Conservation (phyloP, 2,113 vertebrate species). For the Plotosus lineatus region DNA sequence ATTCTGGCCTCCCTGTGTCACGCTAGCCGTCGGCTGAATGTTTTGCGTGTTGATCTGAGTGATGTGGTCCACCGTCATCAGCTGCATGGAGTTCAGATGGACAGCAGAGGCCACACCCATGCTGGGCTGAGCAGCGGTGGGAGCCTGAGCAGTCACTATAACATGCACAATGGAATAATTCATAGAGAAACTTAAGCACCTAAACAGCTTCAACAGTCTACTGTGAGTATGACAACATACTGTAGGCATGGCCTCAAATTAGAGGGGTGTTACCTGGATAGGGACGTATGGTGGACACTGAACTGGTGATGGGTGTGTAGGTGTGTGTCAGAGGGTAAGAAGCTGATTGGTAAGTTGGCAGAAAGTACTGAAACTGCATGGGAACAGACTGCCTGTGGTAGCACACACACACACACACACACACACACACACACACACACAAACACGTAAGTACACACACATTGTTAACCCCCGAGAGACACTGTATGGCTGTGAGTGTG, state of each 20-base stretch:
- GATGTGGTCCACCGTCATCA: conserved; percentile 96
- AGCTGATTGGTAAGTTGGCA: conserved; percentile 88
- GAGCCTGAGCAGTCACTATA: conserved; percentile 90
- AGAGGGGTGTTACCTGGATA: conserved; percentile 82
- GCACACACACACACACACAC: conserved; percentile 11
- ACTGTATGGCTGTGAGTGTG: not conserved
- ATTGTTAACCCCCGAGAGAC: not conserved
- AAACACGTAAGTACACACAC: not conserved
- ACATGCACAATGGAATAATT: conserved; percentile 22
- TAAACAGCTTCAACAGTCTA: not conserved
- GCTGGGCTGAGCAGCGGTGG: conserved; percentile 85
- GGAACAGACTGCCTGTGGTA: conserved; percentile 83
- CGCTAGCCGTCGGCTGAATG: conserved; percentile 83
- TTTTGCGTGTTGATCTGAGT: conserved; percentile 89
- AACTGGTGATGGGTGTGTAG: conserved; percentile 95
- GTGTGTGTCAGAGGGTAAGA: conserved; percentile 91
- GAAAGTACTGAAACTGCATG: conserved; percentile 96
- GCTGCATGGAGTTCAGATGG: conserved; percentile 95
- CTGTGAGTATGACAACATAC: too few relatives aligned
- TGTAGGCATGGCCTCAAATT: not conserved
- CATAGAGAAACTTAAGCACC: not conserved
- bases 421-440: conserved; percentile 3
- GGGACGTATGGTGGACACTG: conserved; percentile 92
- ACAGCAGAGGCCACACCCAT: conserved; percentile 93
- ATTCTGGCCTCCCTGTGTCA: conserved; percentile 87